Base-by-base conservation (phyloP, 2,888 invertebrate genomes). In the Aporophyla lueneburgensis region DNA sequence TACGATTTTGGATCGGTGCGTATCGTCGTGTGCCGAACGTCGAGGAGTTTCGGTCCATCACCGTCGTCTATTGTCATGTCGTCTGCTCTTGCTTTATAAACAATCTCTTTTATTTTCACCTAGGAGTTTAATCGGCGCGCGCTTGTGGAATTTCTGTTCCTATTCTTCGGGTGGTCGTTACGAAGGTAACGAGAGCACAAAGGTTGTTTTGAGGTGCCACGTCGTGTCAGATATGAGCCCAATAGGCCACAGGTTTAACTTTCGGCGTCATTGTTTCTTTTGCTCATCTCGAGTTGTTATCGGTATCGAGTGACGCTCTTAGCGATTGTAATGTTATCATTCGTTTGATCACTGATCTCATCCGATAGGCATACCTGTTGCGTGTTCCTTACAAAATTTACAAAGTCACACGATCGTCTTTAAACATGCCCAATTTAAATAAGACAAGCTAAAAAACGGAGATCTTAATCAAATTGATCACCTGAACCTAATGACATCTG, bases 91-190 rank as follows among this genome's bases (percentile, higher is more conserved):
- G 93, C 94, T 95, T 96, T 95, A 95, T 96, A 96, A 96, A 96
- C 96, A 96, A 95, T 95, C 94, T 96, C 94, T 95, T 96, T 96
- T 96, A 96, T 96, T 96, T 96, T 96, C 94, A 95, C 94, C 94
- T 94, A 95, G 92, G 90, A 95, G 94, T 95, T 94, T 95, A 96
- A 96, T 96, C 96, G 95, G 94, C 94, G 94, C 94, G 94, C 93
- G 94, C 94, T 95, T 90, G 93, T 93, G 94, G 95, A 95, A 96
- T 96, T 93, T 93, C 93, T 94, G 92, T 92, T 85, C 91, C 93
- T 94, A 95, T 95, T 95, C 94, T 95, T 96, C 95, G 95, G 96
- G 96, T 96, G 95, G 95, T 96, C 95, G 95, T 92, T 92, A 91
- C 90, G 90, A 91, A 93, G 91, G 93, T 94, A 95, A 96, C 94